These are phyloP conservation scores for Aspiorhynchus laticeps DNA, from an alignment of 2,113 vertebrate genomes.

Conservation along the genomic window DNA sequence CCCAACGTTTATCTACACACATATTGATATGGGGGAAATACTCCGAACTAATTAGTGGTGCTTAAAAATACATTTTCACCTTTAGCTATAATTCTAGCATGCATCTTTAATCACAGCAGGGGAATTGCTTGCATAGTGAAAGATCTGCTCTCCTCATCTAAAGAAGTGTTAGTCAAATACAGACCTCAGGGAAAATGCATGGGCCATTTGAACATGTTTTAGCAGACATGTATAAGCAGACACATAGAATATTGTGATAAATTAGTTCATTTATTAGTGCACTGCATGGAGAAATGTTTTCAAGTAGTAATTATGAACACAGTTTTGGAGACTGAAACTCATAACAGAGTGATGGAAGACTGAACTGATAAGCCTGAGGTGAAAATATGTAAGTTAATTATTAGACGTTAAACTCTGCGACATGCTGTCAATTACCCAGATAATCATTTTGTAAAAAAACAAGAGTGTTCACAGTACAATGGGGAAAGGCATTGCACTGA, in stretches of 20 bases:
- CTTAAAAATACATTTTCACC: conserved; percentile 64
- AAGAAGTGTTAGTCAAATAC: neutral
- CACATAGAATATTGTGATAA: conserved; percentile 15
- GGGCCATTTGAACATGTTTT: conserved; percentile 1
- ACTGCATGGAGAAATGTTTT: neutral
- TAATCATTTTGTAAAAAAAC: neutral
- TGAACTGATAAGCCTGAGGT: neutral
- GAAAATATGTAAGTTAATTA: neutral
- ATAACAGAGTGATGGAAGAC: neutral
- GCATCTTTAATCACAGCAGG: conserved; percentile 43
- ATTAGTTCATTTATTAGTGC: conserved; percentile 6
- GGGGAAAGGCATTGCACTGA: neutral
- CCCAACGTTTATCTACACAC: conserved; percentile 62
- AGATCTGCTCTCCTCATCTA: conserved; percentile 1
- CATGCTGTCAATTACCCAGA: neutral
- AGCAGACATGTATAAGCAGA: conserved; percentile 5
- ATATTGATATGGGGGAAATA: conserved; percentile 55
- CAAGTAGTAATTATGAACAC: neutral
- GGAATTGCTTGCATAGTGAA: conserved; percentile 1
- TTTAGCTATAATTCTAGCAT: conserved; percentile 63
- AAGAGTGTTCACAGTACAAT: neutral
- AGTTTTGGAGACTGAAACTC: neutral
- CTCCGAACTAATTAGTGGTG: conserved; percentile 66
- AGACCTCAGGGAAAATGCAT: conserved; percentile 10
- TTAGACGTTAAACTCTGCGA: neutral